Percentiles rank a stretch among this genome's conserved stretches.
phyloP scores from a whole-genome alignment of 92 coral and sea anemone genomes.

The Parazoanthus darwini region DNA sequence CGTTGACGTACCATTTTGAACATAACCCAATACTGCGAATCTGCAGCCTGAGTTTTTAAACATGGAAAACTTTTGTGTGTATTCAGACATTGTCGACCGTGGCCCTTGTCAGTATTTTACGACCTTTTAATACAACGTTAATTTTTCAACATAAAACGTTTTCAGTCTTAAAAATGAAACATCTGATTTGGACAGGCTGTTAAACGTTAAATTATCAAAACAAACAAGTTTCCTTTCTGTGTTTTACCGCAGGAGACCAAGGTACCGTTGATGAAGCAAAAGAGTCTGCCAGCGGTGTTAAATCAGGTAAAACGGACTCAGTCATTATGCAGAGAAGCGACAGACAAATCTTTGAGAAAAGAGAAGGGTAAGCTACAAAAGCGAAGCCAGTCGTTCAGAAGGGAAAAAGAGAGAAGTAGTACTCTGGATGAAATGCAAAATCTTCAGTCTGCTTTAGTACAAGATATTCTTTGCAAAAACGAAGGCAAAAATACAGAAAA shows the following conservation, averaged over 20 bases:
- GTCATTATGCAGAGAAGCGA: conserved; percentile 3
- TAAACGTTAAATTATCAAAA: background rate
- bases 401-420: conserved; percentile 23
- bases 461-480: conserved; percentile 7
- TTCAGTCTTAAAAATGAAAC: too few relatives aligned
- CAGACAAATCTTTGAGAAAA: conserved; percentile 9
- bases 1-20: background rate
- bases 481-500: background rate
- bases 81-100: too few relatives aligned
- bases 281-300: conserved; percentile 30
- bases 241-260: conserved; percentile 3
- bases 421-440: conserved; percentile 32
- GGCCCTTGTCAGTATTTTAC: too few relatives aligned
- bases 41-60: too few relatives aligned
- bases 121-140: too few relatives aligned
- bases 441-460: conserved; percentile 26
- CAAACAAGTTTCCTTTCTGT: background rate
- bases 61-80: too few relatives aligned
- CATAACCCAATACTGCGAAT: background rate
- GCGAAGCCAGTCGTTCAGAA: conserved; percentile 38
- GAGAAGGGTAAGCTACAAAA: background rate
- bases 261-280: conserved; percentile 28
- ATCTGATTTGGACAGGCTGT: background rate
- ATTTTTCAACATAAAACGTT: too few relatives aligned
- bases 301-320: conserved; percentile 39